These are phyloP conservation scores for Teleiodes luculella DNA, from an alignment of 2,888 invertebrate genomes.

Conservation along the genomic window DNA sequence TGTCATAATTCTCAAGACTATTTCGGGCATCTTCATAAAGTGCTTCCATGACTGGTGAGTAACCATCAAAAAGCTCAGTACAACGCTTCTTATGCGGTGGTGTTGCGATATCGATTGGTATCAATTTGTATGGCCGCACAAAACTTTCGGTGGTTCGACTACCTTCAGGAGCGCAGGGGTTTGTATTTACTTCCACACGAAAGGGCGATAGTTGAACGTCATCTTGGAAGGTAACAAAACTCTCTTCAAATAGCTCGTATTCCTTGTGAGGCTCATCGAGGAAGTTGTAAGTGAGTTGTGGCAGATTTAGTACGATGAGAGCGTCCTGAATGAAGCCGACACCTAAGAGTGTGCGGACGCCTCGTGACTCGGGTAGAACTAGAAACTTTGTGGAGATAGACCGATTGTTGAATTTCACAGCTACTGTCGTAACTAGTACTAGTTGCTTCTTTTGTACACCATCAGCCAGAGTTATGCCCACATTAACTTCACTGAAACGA, in stretches of 20 bases:
- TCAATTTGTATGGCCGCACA: not conserved
- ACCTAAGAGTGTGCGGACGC: not conserved
- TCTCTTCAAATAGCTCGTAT: constrained; percentile 3
- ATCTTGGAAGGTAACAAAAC: not conserved
- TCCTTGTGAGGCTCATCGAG: not conserved
- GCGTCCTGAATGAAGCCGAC: constrained; percentile 8
- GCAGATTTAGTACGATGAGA: not conserved
- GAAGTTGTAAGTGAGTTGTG: constrained; percentile 7
- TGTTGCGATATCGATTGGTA: not conserved
- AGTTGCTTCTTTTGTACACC: constrained; percentile 14
- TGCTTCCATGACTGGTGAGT: constrained; percentile 1
- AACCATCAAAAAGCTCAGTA: not conserved
- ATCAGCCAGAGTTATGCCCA: no score
- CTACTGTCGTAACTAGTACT: constrained; percentile 9
- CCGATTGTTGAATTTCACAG: constrained; percentile 14
- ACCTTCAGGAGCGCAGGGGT: not conserved
- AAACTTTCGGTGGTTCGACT: not conserved
- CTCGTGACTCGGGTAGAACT: constrained; percentile 22
- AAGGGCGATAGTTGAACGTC: not conserved
- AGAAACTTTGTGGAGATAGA: constrained; percentile 24
- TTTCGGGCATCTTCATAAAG: no score
- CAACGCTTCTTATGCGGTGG: not conserved
- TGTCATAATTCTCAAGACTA: no score
- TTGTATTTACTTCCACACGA: not conserved
- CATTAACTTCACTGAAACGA: constrained; percentile 1